phyloP scores from a whole-genome alignment of 2,113 vertebrate species.

The Vidua chalybeata region DNA sequence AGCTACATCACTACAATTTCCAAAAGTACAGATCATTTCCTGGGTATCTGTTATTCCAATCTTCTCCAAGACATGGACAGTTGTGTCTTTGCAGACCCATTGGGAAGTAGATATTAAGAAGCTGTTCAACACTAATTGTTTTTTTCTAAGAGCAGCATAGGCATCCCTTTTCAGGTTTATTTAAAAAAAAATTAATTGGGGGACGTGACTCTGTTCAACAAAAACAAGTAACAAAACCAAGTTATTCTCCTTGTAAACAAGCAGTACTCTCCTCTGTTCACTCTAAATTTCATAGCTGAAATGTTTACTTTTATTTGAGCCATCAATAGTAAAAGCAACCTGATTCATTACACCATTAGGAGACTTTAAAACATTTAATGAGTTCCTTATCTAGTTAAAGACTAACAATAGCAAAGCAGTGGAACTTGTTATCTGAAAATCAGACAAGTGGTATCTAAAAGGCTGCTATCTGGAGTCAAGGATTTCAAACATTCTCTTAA shows the following conservation, averaged over 20 bases:
- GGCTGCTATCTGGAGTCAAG: not conserved
- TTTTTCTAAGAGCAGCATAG: not conserved
- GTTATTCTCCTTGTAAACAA: not conserved
- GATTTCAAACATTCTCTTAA: not conserved
- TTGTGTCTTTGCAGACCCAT: not conserved
- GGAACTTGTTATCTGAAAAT: constrained; percentile 23
- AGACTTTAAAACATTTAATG: not conserved
- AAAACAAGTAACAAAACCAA: not conserved
- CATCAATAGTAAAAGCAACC: not conserved
- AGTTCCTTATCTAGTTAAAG: constrained; percentile 11
- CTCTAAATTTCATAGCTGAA: not conserved
- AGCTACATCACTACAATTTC: not conserved
- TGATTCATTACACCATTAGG: not conserved
- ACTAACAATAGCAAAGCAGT: not conserved
- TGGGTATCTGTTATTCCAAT: not conserved
- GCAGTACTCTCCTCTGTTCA: not conserved
- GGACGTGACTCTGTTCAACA: not conserved
- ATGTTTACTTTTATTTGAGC: not conserved
- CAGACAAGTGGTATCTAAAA: not conserved
- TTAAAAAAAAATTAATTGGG: not conserved
- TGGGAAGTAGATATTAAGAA: not conserved
- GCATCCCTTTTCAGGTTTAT: not conserved
- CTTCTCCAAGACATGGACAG: not conserved
- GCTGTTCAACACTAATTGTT: not conserved
- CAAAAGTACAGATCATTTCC: not conserved